Evolutionary conservation across 2,888 invertebrate species (phyloP), one percentile per base, ranked within the genome.

Genomic region (Tetragonisca angustula): DNA sequence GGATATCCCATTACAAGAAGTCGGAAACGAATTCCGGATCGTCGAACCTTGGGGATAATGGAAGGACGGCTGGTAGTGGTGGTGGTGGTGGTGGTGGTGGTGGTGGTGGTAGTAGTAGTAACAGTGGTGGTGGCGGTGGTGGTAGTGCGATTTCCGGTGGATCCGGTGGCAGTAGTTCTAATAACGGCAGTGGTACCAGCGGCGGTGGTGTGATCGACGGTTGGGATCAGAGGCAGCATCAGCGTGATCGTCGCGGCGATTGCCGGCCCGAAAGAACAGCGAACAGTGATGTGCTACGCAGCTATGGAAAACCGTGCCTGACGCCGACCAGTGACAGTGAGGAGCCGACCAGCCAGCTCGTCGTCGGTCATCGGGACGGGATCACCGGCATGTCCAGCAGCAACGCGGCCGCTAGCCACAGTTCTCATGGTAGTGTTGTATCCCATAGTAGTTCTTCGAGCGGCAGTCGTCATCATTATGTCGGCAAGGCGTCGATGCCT

Each of bases 1-100:
- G 98, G 93, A 98, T 98, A 94, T 98, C 98, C 93, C 97, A 97
- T 95, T 97, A 97, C 94, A 96, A 96, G 90, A 97, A 97, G 92
- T 96, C 96, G 43, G 94, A 95, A 93, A 92, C 94, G 56, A 69
- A 65, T 56, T 76, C 81, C 56, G 76, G 74, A 50, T 62, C 84
- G 43, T 59, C 83, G 75, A 80, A 19, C 27, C 24, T 27, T 62
- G 81, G 72, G 56, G 91, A 92, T 59, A 91, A 90, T 80, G 90
- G 91, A 88, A 93, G 91, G 89, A 91, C 92, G 88, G 88, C 88
- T 89, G 87, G 83, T 86, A 85, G 83, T 84, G 67, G 71, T 79
- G 79, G 74, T 80, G 6, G 83, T 89, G 86, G 83, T 86, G 84
- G 83, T 84, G 67, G 71, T 89, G 87, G 83, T 86, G 84, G 83